Evolutionary conservation across 2,888 invertebrate genomes (phyloP).

Genomic region (Aricia artaxerxes): DNA sequence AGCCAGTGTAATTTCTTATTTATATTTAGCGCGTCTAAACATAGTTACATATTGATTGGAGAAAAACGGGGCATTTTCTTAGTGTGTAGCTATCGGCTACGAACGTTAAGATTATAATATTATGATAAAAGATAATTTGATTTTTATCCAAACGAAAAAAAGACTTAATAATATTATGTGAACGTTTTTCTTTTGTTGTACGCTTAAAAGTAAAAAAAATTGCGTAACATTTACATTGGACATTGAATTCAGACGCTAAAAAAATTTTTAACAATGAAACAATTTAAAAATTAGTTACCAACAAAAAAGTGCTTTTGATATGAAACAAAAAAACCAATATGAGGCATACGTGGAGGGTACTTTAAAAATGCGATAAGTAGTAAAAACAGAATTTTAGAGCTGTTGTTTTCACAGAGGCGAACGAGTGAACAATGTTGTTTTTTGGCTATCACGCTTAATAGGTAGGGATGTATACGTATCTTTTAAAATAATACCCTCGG

Average conservation of each 20-base stretch:
- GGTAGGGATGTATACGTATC: too few species aligned
- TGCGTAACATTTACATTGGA: not conserved
- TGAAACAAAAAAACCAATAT: not conserved
- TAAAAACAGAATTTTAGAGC: not conserved
- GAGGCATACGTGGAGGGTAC: not conserved
- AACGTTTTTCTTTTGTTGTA: not conserved
- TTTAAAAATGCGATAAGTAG: not conserved
- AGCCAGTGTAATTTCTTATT: not conserved
- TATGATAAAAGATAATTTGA: too few species aligned
- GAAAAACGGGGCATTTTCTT: not conserved
- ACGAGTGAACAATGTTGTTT: conserved; percentile 5
- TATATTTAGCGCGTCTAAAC: not conserved
- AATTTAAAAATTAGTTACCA: too few species aligned
- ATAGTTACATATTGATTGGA: not conserved
- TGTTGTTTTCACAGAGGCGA: not conserved
- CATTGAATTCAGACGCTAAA: too few species aligned
- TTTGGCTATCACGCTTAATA: conserved; percentile 5
- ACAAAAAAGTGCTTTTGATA: not conserved
- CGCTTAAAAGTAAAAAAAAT: not conserved
- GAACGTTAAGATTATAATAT: not conserved
- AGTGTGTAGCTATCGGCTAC: not conserved
- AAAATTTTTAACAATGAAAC: too few species aligned
- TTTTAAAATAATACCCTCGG: not conserved
- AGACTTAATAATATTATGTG: too few species aligned
- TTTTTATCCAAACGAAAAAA: too few species aligned